Base-by-base conservation (phyloP, 2,113 vertebrate species). In the Periophthalmus modestus region DNA sequence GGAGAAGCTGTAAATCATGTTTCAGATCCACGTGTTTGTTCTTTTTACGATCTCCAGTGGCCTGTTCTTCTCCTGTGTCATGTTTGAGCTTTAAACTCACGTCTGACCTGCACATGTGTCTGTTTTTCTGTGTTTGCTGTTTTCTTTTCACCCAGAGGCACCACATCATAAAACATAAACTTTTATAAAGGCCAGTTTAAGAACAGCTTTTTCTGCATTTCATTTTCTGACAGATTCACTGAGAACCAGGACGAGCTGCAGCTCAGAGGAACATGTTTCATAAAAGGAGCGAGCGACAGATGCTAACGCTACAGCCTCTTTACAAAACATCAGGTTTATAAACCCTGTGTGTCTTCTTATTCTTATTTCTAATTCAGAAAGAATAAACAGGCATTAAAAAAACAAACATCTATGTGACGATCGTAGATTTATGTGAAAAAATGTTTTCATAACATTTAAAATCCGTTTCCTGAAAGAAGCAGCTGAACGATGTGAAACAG, bases 1-100 rank as follows among this genome's bases (percentile, higher is more conserved):
- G 65, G 77, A 84, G 74, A 24, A 61, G 72, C 73, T 75, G 66
- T 86, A 87, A 89, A 83, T 89, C 74, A 83, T 77, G 80, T 69
- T 74, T 77, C 78, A 73, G 70, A 70, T 85, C 84, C 73, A 76
- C 52, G 68, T 28, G 3, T 83, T 71, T 48, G 62, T 52, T 71
- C 59, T 4, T 58, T 66, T 13, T 69, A 18, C 24, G 65, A 43
- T 79, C n/a, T 78, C 21, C 72, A 1, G 24, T 7, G 28, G 61
- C 50, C 67, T 28, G 21, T 24, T 75, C 39, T 33, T 75, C 50
- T 69, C 75, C 50, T 55, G 23, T n/a, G 73, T 34, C 58, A 62
- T 34, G 24, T 57, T n/a, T n/a, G n/a, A n/a, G n/a, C n/a, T 33
- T 28, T 66, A 39, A 4, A 21, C 15, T 36, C 61, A 10, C 18